A percentile compares a stretch with the other conserved stretches of the same genome.
phyloP scores from a whole-genome alignment of 2,797 vertebrate genomes.

The Simalia tracyae region DNA sequence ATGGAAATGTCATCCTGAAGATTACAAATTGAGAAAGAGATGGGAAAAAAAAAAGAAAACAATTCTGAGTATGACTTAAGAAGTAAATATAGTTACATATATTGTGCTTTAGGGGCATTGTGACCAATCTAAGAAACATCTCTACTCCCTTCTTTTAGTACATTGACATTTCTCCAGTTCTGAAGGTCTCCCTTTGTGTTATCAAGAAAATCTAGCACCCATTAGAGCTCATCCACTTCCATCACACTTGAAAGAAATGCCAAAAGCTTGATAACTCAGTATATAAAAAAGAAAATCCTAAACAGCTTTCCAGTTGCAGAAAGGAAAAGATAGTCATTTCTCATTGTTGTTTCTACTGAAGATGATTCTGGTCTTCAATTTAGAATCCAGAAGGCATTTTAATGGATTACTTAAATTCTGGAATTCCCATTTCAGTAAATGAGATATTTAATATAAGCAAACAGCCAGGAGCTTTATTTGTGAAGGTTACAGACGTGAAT shows the following conservation, averaged over 20 bases:
- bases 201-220: not conserved
- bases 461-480: constrained; percentile 27
- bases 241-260: not conserved
- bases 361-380: constrained; percentile 47
- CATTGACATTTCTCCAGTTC: not conserved
- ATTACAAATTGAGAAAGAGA: not conserved
- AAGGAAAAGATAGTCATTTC: constrained; percentile 14
- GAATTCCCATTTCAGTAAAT: constrained; percentile 11
- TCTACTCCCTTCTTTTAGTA: not conserved
- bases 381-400: constrained; percentile 25
- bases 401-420: constrained; percentile 32
- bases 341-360: constrained; percentile 9
- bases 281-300: not conserved
- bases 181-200: not conserved
- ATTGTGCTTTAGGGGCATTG: not conserved
- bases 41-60: not conserved
- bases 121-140: not conserved
- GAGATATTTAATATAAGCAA: constrained; percentile 30
- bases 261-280: not conserved
- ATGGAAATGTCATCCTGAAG: not conserved
- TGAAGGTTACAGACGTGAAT: constrained; percentile 35
- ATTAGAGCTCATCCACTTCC: not conserved
- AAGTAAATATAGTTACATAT: not conserved
- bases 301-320: constrained; percentile 12
- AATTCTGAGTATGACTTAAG: not conserved